These are phyloP conservation scores for Drosophila pallidifrons DNA, from an alignment of 1,140 invertebrate species.

Conservation along the genomic window DNA sequence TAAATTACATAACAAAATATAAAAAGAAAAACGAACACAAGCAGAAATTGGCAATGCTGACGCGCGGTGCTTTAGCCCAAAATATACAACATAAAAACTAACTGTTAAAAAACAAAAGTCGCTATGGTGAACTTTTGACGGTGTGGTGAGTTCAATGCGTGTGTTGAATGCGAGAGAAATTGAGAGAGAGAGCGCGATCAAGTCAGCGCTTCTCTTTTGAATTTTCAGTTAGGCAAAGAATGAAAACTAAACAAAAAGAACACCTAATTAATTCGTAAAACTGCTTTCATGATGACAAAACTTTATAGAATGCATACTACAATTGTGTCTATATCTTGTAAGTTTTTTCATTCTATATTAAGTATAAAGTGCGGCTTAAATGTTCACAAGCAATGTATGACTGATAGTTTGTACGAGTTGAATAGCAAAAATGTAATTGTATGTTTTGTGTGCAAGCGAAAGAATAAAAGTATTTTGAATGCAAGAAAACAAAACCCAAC, in stretches of 20 bases:
- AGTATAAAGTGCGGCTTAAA: constrained; percentile 58
- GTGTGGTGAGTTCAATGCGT: constrained; percentile 5
- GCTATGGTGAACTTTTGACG: not conserved
- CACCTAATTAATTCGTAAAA: constrained; percentile 8
- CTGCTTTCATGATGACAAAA: constrained; percentile 1
- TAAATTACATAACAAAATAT: constrained; percentile 44
- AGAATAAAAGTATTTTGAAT: constrained; percentile 81
- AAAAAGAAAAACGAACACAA: constrained; percentile 7
- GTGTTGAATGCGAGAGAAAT: constrained; percentile 1
- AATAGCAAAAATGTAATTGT: constrained; percentile 75
- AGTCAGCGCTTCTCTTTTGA: not conserved
- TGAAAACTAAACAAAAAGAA: not conserved
- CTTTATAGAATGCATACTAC: constrained; percentile 22
- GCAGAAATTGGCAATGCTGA: constrained; percentile 63
- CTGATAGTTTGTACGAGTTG: constrained; percentile 83
- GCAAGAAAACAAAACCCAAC: constrained; percentile 52
- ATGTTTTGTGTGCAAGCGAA: constrained; percentile 76
- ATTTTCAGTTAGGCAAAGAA: constrained; percentile 3
- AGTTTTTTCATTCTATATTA: constrained; percentile 21
- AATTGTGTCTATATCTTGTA: constrained; percentile 37
- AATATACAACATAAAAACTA: constrained; percentile 4
- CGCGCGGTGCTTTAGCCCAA: constrained; percentile 76
- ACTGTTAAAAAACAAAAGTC: constrained; percentile 24
- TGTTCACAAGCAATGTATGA: constrained; percentile 76
- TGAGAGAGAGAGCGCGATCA: not conserved